These are phyloP conservation scores for Mesaphorura yosii DNA, from an alignment of 1,140 invertebrate species.

Conservation along the genomic window DNA sequence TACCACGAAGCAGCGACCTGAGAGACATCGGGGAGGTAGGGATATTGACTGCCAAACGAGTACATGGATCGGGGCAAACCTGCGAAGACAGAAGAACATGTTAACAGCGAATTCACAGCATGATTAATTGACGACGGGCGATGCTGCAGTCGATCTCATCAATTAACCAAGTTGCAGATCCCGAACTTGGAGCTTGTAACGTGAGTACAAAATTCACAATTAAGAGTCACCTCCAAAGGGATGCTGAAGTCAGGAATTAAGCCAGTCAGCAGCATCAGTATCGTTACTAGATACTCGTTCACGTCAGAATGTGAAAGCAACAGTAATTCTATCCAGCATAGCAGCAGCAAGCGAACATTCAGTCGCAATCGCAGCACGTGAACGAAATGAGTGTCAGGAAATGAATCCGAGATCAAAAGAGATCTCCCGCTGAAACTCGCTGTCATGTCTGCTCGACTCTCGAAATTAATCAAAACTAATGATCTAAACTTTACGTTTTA, in stretches of 20 bases:
- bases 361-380: too few species aligned
- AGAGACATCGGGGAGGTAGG: slow-evolving; percentile 88
- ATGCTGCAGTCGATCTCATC: too few species aligned
- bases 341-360: not conserved
- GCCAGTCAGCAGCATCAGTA: not conserved
- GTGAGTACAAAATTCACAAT: too few species aligned
- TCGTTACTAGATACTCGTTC: not conserved
- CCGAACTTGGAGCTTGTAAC: too few species aligned
- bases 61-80: slow-evolving; percentile 84
- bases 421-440: slow-evolving; percentile 1
- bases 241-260: not conserved
- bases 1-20: slow-evolving; percentile 89
- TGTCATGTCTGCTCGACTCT: too few species aligned
- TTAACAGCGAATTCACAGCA: too few species aligned
- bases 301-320: not conserved
- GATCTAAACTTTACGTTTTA: slow-evolving; percentile 32
- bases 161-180: too few species aligned
- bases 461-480: slow-evolving; percentile 32
- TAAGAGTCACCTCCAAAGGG: not conserved
- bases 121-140: too few species aligned
- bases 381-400: slow-evolving; percentile 12
- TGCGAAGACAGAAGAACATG: slow-evolving; percentile 39
- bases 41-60: slow-evolving; percentile 77
- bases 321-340: not conserved
- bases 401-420: slow-evolving; percentile 20